phyloP scores from a whole-genome alignment of 2,888 invertebrate species.

The Cheilosia scutellata region DNA sequence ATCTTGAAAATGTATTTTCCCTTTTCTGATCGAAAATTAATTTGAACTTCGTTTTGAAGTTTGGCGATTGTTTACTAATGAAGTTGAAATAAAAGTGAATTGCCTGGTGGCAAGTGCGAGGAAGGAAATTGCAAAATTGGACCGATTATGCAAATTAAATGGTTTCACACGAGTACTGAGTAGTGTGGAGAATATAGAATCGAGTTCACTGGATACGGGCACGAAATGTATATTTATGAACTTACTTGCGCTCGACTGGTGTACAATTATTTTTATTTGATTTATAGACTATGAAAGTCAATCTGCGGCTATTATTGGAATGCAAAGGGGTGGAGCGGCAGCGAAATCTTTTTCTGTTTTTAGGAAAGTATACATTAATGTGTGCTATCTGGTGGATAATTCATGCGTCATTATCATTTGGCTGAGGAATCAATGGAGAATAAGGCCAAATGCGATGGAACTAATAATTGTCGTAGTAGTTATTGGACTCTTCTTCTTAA shows the following conservation, averaged over 20 bases:
- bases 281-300: conserved; percentile 21
- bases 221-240: conserved; percentile 12
- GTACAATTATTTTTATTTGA: conserved; percentile 38
- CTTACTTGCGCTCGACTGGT: conserved; percentile 1
- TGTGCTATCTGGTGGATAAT: too few species aligned
- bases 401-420: too few species aligned
- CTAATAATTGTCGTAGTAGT: too few species aligned
- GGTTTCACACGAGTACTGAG: conserved; percentile 21
- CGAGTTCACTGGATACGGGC: background rate
- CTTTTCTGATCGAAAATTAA: conserved; percentile 15
- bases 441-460: too few species aligned
- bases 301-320: background rate
- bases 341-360: too few species aligned
- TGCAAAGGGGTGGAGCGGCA: too few species aligned
- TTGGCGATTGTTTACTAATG: conserved; percentile 39
- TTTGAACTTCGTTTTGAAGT: conserved; percentile 27
- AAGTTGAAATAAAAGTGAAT: background rate
- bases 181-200: background rate
- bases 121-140: conserved; percentile 29
- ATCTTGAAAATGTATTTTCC: conserved; percentile 10
- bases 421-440: too few species aligned
- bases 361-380: too few species aligned
- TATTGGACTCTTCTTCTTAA: too few species aligned
- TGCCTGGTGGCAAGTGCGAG: background rate
- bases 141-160: conserved; percentile 43